Base-by-base conservation (phyloP, 2,888 invertebrate species). In the Pycnomerus fuliginosus region DNA sequence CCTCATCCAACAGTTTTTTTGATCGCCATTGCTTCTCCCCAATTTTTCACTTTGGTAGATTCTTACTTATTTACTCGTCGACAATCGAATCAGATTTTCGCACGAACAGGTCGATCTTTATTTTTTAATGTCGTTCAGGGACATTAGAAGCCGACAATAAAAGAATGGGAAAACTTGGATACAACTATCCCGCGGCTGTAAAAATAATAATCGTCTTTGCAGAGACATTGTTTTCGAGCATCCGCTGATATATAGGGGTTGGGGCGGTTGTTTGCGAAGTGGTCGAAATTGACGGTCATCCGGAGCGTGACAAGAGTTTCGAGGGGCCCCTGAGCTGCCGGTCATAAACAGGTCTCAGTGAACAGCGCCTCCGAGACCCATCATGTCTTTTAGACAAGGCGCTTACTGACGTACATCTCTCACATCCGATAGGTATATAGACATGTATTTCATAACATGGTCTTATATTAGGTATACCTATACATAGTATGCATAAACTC, bases 231-330 rank as follows among this genome's bases (percentile, higher is more conserved):
- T 47, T 43, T 42, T 38, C 41, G 32, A n/a, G n/a, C 24, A 37
- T 41, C 23, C 23, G 15, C 25, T 43, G 37, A 46, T 5, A 20
- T n/a, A 4, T 16, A 16, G 29, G 25, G 34, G 29, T 40, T 32
- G 13, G 33, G 13, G 29, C n/a, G 32, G 38, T 47, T 42, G 42
- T 47, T 47, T 47, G 37, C 37, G 41, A 47, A 42, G 33, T 43
- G 43, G 38, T 13, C 42, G 38, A 43, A 47, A 47, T 42, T 47
- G 43, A 43, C 38, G 39, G 38, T 43, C 43, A 47, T 43, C 38
- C 47, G 36, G 33, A 33, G n/a, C 29, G 47, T 47, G 47, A 42
- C 37, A 47, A 27, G 24, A 24, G 16, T 14, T 32, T 29, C 29
- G 8, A 17, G 24, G 34, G 34, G 42, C 34, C 34, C 35, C 40